These are phyloP conservation scores for Misgurnus anguillicaudatus DNA, from an alignment of 2,113 vertebrate species.

Conservation along the genomic window DNA sequence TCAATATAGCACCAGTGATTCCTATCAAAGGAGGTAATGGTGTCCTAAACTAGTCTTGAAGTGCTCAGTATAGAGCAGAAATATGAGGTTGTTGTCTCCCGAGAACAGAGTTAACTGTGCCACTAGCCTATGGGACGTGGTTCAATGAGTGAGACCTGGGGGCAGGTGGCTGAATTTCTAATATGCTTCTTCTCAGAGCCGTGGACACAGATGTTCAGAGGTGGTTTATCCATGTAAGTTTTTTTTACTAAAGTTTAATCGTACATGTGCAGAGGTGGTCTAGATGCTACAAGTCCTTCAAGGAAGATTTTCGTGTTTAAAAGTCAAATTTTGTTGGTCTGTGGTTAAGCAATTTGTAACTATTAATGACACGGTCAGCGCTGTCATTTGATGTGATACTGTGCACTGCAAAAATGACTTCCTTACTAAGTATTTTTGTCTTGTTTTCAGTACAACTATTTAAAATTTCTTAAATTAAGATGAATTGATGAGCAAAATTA, in stretches of 20 bases:
- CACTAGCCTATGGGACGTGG: constrained; percentile 7
- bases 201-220: constrained; percentile 27
- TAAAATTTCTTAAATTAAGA: too few species aligned
- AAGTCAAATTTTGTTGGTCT: neutral
- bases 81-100: neutral
- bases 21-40: constrained; percentile 55
- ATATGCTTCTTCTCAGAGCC: constrained; percentile 11
- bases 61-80: constrained; percentile 36
- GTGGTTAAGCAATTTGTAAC: neutral
- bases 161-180: neutral
- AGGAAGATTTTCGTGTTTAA: neutral
- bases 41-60: constrained; percentile 32
- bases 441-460: too few species aligned
- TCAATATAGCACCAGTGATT: constrained; percentile 55
- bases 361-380: too few species aligned
- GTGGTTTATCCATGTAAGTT: neutral
- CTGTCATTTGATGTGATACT: too few species aligned
- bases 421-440: too few species aligned
- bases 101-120: constrained; percentile 23
- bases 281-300: neutral
- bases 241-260: neutral
- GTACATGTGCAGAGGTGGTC: neutral
- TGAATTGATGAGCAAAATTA: too few species aligned
- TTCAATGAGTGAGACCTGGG: neutral
- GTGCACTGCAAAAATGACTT: too few species aligned